Conservation (phyloP, 2,797 vertebrate species). For the Spheniscus humboldti region DNA sequence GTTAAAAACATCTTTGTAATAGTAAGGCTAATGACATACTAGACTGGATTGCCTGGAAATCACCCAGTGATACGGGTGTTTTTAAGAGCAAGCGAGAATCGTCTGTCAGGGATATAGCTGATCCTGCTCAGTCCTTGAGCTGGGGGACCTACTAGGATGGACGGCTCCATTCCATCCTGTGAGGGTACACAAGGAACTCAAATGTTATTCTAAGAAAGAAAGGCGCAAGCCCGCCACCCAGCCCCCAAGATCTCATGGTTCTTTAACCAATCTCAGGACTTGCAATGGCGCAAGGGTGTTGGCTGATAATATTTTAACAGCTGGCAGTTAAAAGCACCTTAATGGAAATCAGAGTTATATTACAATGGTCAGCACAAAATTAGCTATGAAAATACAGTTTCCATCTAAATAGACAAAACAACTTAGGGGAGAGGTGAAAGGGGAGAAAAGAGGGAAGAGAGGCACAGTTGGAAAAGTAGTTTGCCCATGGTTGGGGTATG, state of each 20-base stretch:
- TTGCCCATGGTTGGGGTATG: neutral
- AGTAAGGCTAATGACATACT: neutral
- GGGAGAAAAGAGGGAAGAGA: neutral
- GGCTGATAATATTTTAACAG: neutral
- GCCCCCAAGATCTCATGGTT: neutral
- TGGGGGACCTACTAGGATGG: neutral
- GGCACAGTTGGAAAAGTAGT: neutral
- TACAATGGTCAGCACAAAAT: neutral
- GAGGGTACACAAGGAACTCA: neutral
- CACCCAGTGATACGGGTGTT: neutral
- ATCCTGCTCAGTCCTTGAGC: neutral
- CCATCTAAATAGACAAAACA: neutral
- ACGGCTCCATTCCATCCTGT: neutral
- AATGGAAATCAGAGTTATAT: neutral
- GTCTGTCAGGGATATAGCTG: neutral
- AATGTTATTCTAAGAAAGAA: neutral
- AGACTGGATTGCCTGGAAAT: neutral
- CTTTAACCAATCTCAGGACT: neutral
- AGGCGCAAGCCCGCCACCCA: neutral
- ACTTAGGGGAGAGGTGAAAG: neutral
- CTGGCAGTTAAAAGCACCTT: neutral
- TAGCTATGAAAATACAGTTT: neutral
- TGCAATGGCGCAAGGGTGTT: neutral
- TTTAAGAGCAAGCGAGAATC: neutral
- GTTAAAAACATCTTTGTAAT: conserved; percentile 1